Conservation (phyloP, 2,113 vertebrate species). For the Phyllostomus hastatus region DNA sequence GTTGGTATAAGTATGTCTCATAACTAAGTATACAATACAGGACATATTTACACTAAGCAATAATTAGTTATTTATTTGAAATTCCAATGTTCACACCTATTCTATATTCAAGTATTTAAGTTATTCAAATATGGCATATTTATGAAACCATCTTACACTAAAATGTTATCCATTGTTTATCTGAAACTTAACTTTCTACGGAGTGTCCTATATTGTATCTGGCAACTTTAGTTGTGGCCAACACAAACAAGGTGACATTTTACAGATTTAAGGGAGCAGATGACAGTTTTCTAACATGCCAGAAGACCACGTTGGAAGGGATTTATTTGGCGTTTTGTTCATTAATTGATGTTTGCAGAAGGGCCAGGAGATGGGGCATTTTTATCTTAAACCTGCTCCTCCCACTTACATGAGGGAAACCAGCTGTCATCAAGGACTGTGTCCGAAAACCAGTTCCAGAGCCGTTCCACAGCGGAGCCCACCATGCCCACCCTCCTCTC, state of each 20-base stretch:
- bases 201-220: not conserved
- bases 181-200: slow-evolving; percentile 27
- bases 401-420: not conserved
- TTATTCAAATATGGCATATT: not conserved
- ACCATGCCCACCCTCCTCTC: not conserved
- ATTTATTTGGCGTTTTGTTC: not conserved
- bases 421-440: not conserved
- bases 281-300: not conserved
- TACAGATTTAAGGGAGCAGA: not conserved
- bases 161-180: not conserved
- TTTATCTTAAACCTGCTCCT: not conserved
- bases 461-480: not conserved
- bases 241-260: not conserved
- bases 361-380: not conserved
- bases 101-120: not conserved
- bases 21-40: not conserved
- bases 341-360: not conserved
- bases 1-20: not conserved
- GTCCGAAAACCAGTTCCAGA: not conserved
- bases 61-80: not conserved
- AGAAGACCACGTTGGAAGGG: not conserved
- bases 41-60: not conserved
- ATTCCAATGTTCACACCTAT: not conserved
- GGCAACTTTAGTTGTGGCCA: not conserved
- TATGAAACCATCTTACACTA: not conserved